These are phyloP conservation scores for Tenthredo scrophulariae DNA, from an alignment of 2,888 invertebrate genomes.

Conservation along the genomic window DNA sequence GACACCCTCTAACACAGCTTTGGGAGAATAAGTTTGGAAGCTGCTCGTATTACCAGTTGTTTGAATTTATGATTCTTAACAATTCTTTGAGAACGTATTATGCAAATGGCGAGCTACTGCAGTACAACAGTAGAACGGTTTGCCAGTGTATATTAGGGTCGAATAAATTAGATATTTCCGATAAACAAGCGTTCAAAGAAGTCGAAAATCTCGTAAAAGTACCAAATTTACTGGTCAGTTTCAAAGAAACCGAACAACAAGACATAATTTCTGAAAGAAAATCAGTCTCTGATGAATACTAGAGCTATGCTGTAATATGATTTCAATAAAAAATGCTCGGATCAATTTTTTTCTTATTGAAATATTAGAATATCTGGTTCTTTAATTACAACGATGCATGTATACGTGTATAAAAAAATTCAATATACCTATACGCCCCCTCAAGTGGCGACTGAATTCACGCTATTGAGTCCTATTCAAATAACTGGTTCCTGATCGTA, in stretches of 20 bases:
- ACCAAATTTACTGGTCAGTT: neutral
- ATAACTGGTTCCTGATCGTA: neutral
- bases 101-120: neutral
- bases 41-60: neutral
- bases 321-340: neutral
- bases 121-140: neutral
- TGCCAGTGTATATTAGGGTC: neutral
- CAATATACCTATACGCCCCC: neutral
- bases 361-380: neutral
- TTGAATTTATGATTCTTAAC: neutral
- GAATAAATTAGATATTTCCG: neutral
- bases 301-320: neutral
- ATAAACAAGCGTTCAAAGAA: neutral
- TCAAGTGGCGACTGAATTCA: neutral
- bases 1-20: neutral
- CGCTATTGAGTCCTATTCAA: neutral
- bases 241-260: neutral
- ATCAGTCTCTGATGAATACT: neutral
- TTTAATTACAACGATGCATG: neutral
- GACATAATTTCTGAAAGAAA: neutral
- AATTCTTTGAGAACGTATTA: neutral
- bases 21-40: neutral
- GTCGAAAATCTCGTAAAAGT: neutral
- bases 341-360: neutral
- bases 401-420: neutral